Base-by-base conservation (phyloP, 1,140 invertebrate genomes). In the Bombus cullumanus region DNA sequence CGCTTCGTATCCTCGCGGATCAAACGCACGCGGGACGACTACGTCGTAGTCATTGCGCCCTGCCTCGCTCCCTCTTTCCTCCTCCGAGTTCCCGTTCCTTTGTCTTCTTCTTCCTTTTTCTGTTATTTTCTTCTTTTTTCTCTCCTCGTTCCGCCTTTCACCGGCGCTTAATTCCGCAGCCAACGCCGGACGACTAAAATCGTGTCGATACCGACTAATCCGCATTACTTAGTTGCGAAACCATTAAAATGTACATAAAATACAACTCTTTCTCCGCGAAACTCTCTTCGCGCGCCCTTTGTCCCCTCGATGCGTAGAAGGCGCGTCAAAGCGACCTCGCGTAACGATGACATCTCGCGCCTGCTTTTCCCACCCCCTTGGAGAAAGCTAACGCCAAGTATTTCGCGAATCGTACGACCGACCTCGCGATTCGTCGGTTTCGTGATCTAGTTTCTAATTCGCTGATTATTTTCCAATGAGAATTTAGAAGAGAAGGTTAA, bases 21-120 rank as follows among this genome's bases (percentile, higher is more conserved):
- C 93, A 93, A 93, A 93, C 91, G 91, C 66, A 92, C 91, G 89
- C 66, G 66, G 85, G 59, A 75, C 22, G 74, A 83, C 78, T 81
- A 83, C 64, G 57, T 43, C 80, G 41, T 28, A 41, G 39, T n/a
- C 59, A 28, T 43, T 12, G 47, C 37, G 31, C 34, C 79, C 68
- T 59, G 39, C 43, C 18, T 64, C 68, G 77, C 64, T 69, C 87
- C 78, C 68, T 57, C 59, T 13, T n/a, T 66, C 34, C 25, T 64
- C 57, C 41, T 75, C 53, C 75, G 0, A 18, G 47, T 62, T 53
- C 34, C 2, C 47, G 28, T 47, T 82, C 28, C 72, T 66, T 34
- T 72, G 80, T 84, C 39, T 85, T 85, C 79, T 71, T 62, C 13
- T 62, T 25, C 10, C 64, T 37, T 47, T 25, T 47, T 43, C 64